A percentile compares a stretch with the other conserved stretches of the same genome.
Evolutionary conservation across 2,113 vertebrate species (phyloP).

Genomic region (Rhinichthys klamathensis): DNA sequence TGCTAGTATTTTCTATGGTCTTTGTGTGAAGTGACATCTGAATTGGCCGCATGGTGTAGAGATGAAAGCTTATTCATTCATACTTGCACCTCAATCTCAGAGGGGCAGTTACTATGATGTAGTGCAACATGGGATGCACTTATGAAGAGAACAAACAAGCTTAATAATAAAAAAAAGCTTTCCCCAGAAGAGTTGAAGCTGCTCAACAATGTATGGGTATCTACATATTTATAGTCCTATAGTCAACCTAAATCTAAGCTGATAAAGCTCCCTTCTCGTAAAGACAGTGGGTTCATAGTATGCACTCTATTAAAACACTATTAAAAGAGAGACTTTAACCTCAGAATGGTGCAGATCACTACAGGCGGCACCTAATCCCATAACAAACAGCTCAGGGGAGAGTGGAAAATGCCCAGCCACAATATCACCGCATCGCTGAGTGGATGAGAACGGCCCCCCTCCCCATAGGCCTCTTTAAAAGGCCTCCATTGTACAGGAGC

Average conservation of each 20-base stretch:
- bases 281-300: slow-evolving; percentile 37
- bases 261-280: slow-evolving; percentile 21
- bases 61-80: not conserved
- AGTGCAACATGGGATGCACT: not conserved
- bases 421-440: slow-evolving; percentile 67
- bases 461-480: slow-evolving; percentile 68
- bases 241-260: slow-evolving; percentile 3
- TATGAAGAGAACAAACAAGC: slow-evolving; percentile 1
- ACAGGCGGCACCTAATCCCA: slow-evolving; percentile 61
- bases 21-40: not conserved
- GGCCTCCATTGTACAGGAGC: slow-evolving; percentile 80
- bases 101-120: not conserved
- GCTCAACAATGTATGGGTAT: not conserved
- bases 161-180: not conserved
- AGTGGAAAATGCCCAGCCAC: slow-evolving; percentile 66
- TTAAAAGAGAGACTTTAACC: slow-evolving; percentile 36
- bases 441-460: slow-evolving; percentile 52
- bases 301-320: slow-evolving; percentile 38
- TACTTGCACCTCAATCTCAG: not conserved
- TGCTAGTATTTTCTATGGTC: not conserved
- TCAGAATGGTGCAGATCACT: slow-evolving; percentile 50
- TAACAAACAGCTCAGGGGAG: slow-evolving; percentile 66
- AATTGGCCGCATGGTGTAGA: not conserved
- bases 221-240: not conserved
- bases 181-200: not conserved